These are phyloP conservation scores for Cinclus mexicanus DNA, from an alignment of 2,113 vertebrate genomes.

Conservation along the genomic window DNA sequence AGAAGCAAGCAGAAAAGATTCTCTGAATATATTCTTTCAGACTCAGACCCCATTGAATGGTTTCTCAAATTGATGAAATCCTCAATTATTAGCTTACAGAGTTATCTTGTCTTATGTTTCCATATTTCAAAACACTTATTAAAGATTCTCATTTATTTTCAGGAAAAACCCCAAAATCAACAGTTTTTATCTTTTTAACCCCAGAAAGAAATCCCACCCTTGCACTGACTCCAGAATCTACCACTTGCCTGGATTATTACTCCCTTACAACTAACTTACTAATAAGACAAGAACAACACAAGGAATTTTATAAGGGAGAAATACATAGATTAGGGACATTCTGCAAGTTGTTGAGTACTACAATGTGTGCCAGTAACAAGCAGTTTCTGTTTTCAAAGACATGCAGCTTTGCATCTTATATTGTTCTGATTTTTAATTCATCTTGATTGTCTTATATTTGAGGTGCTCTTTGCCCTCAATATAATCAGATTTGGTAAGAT, in stretches of 20 bases:
- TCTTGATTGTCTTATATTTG: not conserved
- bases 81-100: not conserved
- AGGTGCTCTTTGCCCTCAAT: constrained; percentile 2
- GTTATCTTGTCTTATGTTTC: not conserved
- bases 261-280: not conserved
- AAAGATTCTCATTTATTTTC: not conserved
- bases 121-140: not conserved
- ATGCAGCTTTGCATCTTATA: not conserved
- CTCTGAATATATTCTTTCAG: not conserved
- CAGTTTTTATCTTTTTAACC: not conserved
- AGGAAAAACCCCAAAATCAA: not conserved
- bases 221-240: not conserved
- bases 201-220: not conserved
- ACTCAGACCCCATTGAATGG: not conserved
- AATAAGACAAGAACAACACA: not conserved
- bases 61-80: not conserved
- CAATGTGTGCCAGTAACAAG: not conserved
- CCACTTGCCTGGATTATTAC: not conserved
- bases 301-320: not conserved
- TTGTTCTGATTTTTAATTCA: not conserved
- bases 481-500: not conserved
- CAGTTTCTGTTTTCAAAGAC: not conserved
- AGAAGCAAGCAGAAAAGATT: not conserved
- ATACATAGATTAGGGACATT: not conserved
- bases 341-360: not conserved